Percentiles rank a stretch among this genome's conserved stretches.
Evolutionary conservation across 1,140 invertebrate species (phyloP).

Genomic region (Magallana angulata): DNA sequence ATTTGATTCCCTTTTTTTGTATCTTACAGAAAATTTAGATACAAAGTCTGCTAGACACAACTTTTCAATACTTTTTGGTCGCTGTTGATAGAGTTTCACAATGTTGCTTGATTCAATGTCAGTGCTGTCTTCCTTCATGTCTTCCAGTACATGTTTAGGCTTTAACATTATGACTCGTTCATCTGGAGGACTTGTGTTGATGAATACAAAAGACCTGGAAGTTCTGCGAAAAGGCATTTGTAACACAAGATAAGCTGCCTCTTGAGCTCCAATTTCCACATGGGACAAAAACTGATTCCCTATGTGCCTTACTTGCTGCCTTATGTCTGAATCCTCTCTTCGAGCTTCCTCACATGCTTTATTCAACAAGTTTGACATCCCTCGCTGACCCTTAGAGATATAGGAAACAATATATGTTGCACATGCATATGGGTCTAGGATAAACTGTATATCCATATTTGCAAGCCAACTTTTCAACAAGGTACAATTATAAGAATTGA

Average conservation of each 20-base stretch:
- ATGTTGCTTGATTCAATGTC: slow-evolving; percentile 53
- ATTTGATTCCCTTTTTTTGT: slow-evolving; percentile 25
- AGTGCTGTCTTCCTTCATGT: slow-evolving; percentile 41
- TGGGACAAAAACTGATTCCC: slow-evolving; percentile 46
- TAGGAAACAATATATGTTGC: slow-evolving; percentile 59
- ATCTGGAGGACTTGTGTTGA: slow-evolving; percentile 53
- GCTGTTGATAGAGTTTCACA: slow-evolving; percentile 47
- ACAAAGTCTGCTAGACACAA: slow-evolving; percentile 54
- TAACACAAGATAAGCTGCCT: slow-evolving; percentile 53
- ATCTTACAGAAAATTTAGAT: slow-evolving; percentile 53
- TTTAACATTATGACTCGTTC: slow-evolving; percentile 58
- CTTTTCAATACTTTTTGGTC: slow-evolving; percentile 45
- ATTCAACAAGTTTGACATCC: slow-evolving; percentile 56
- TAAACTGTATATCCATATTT: slow-evolving; percentile 52
- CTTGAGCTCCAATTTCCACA: slow-evolving; percentile 48
- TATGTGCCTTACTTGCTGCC: slow-evolving; percentile 59
- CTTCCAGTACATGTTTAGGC: slow-evolving; percentile 16
- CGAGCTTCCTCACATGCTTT: slow-evolving; percentile 57
- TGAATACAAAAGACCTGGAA: slow-evolving; percentile 54
- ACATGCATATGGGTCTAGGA: slow-evolving; percentile 58
- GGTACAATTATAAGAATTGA: slow-evolving; percentile 42
- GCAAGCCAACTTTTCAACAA: slow-evolving; percentile 49
- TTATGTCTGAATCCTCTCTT: slow-evolving; percentile 57
- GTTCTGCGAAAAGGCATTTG: slow-evolving; percentile 55
- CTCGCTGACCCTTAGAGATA: slow-evolving; percentile 62